Base-by-base conservation (phyloP, 2,888 invertebrate genomes). In the Pasiphila rectangulata region DNA sequence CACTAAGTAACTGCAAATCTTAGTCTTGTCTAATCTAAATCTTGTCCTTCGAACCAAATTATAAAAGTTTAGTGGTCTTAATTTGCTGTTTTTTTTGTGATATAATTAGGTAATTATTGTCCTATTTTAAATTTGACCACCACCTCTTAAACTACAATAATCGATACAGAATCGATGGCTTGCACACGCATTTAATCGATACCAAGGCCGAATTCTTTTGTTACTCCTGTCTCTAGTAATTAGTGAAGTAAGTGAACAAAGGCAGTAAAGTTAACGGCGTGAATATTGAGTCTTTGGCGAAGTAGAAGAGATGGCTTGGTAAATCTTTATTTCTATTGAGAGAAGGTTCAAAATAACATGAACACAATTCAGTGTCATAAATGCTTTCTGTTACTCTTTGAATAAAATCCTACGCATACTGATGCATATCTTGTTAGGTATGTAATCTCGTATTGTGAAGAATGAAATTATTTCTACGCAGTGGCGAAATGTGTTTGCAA, bases 161-260 rank as follows among this genome's bases (percentile, higher is more conserved):
- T 76, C 68, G 69, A 69, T 69, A 67, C 59, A 56, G 58, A 64
- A 70, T 72, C 70, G 71, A 70, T 67, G 62, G 62, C 66, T 64
- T 55, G 60, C 56, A 66, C 67, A 68, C 64, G 68, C 66, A 59
- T 64, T 59, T 63, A 54, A 64, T 66, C 63, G 62, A 60, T 67
- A 61, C 54, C 67, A 72, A 75, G 76, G 75, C 62, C 64, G 54
- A 59, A 41, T 51, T 61, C 64, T 65, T 67, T 67, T 67, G 67
- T 67, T 62, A 25, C 49, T 44, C 30, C 56, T 57, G 40, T 55
- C 43, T 42, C 32, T 42, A 45, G 46, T 64, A 69, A 73, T 71
- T 64, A 67, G 64, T 57, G 58, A 59, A 52, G 36, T 48, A 42
- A 60, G 57, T 50, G 56, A 54, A 57, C 57, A 63, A 56, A 54